These are phyloP conservation scores for Mesaphorura yosii DNA, from an alignment of 1,140 invertebrate genomes.

Conservation along the genomic window DNA sequence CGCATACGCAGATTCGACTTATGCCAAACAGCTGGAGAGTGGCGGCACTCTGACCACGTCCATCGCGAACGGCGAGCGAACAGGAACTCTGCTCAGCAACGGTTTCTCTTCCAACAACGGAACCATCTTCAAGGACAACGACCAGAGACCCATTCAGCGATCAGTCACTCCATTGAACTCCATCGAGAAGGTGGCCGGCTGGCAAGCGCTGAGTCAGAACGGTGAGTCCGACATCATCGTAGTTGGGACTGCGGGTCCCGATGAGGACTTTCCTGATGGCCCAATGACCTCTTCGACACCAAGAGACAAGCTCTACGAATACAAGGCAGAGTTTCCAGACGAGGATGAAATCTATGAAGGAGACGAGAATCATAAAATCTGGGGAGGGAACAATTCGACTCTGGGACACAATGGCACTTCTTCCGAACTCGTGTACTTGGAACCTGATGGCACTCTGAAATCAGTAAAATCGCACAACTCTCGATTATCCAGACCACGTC, in stretches of 20 bases:
- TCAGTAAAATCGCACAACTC: slow-evolving; percentile 41
- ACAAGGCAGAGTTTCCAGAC: slow-evolving; percentile 38
- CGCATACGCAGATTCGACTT: slow-evolving; percentile 85
- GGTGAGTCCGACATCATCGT: slow-evolving; percentile 31
- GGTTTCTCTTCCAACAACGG: slow-evolving; percentile 27
- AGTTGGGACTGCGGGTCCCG: slow-evolving; percentile 30
- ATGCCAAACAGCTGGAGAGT: slow-evolving; percentile 58
- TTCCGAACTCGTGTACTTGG: slow-evolving; percentile 31
- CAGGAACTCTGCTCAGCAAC: slow-evolving; percentile 1
- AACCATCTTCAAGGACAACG: slow-evolving; percentile 31
- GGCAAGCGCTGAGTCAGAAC: slow-evolving; percentile 31
- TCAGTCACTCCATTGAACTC: slow-evolving; percentile 30
- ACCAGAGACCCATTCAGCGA: slow-evolving; percentile 22
- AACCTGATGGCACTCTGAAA: slow-evolving; percentile 39
- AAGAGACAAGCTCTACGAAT: slow-evolving; percentile 25
- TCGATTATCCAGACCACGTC: slow-evolving; percentile 50
- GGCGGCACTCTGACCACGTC: slow-evolving; percentile 42
- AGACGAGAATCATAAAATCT: slow-evolving; percentile 87
- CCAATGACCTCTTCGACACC: slow-evolving; percentile 39
- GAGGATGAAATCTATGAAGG: slow-evolving; percentile 70
- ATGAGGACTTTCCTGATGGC: slow-evolving; percentile 29
- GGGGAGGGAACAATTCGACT: slow-evolving; percentile 63
- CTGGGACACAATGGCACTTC: slow-evolving; percentile 26
- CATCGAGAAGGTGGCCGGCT: slow-evolving; percentile 30
- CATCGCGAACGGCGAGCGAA: slow-evolving; percentile 33